Base-by-base conservation (phyloP, 2,888 invertebrate species). In the Sinelater perroti region DNA sequence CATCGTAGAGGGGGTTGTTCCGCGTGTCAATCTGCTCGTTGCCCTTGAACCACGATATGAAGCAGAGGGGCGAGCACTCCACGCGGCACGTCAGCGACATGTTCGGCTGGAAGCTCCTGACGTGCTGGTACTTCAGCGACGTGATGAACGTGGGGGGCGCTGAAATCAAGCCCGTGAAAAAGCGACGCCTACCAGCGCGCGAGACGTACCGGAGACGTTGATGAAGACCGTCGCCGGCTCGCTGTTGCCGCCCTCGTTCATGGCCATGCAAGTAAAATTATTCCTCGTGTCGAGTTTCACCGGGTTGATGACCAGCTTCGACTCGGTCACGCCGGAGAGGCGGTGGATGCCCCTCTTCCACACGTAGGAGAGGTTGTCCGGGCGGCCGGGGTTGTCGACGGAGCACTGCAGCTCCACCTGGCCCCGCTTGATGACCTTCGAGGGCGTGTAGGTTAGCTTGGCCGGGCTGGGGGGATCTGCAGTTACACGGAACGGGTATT, bases 191-290 rank as follows among this genome's bases (percentile, higher is more conserved):
- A 24, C 5, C 31, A 4, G 31, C 31, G 5, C 5, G 3, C 5
- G 31, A 13, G 7, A 26, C 3, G 51, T 77, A 87, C 87, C 87
- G 62, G 85, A 83, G 42, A 91, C 90, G 69, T 90, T 85, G 68
- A 93, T 84, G 69, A 84, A 84, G 50, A 86, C 83, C 24, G 84
- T 85, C 14, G 87, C 88, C 38, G 85, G 81, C 53, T 83, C 83
- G 44, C 91, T 90, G 67, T 88, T 87, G 0, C 95, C 96, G 0
- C 93, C 93, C 7, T 89, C 87, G 77, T 93, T 95, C 77, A 85
- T 85, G 0, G 94, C 94, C 65, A 88, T 85, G 73, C 97, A 97
- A 0, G 93, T 90, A 80, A 94, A 95, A 81, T 93, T 93, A 69
- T 92, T 91, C 61, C 93, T 85, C 44, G 92, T 91, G 74, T 92